Base-by-base conservation (phyloP, 2,113 vertebrate species). In the Gasterosteus aculeatus region DNA sequence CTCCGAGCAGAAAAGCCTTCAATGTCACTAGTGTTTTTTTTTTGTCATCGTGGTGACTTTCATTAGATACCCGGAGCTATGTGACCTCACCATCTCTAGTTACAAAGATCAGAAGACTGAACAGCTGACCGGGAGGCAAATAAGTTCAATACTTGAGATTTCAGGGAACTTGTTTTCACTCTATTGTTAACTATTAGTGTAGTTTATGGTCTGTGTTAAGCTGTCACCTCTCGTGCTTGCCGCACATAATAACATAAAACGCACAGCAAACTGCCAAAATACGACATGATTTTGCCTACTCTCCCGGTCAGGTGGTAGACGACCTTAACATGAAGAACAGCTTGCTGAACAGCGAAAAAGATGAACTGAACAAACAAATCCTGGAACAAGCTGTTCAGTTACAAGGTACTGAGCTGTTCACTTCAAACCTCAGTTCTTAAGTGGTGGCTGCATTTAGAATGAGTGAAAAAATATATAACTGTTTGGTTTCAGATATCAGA, bases 271-370 rank as follows among this genome's bases (percentile, higher is more conserved):
- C 46, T 16, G 15, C 15, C 46, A 51, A 9, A 51, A 51, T n/a
- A n/a, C 18, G 8, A 16, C 22, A 38, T 39, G 12, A 15, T 44
- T 72, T 60, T 66, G 33, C 33, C 11, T n/a, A 11, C 15, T 69
- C 51, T 72, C 26, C 16, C 70, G 46, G 22, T 53, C 68, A 99
- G 98, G 84, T 96, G 90, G 90, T 98, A 0, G 93, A 94, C 1
- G 95, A 96, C 83, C 92, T 99, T 60, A 99, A 96, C 75, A 94
- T 95, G 83, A 96, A 96, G 92, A 99, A 98, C 85, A 90, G 82
- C 0, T 78, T 95, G 57, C 90, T 99, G 85, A 97, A 95, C 87
- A 93, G 85, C 19, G 95, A 97, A 71, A 97, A 97, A 56, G 95
- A 97, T 10, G 87, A 95, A 11, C 90, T 98, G 72, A 97, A 95